Base-by-base conservation (phyloP, 2,797 vertebrate genomes). In the Syngnathus acus region DNA sequence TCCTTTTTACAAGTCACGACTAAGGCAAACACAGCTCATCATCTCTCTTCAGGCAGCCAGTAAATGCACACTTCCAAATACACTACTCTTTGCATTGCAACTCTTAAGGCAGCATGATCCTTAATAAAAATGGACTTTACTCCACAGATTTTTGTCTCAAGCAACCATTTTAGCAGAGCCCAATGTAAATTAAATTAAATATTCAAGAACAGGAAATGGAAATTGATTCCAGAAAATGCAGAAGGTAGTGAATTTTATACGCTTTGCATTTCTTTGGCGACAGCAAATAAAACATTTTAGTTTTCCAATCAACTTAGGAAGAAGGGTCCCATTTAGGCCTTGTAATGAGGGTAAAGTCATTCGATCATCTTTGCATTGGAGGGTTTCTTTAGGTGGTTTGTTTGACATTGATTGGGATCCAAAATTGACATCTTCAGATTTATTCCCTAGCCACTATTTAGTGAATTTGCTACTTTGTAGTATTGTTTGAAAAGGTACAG, bases 1-100 rank as follows among this genome's bases (percentile, higher is more conserved):
- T 87, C 89, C 89, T 92, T 94, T 93, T 92, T 90, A 92, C 88
- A 87, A 93, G 93, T 95, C 94, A 96, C 87, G 91, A 96, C 93
- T 92, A 92, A 94, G 90, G 90, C 89, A 92, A 91, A 91, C 82
- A 90, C 89, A 84, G 84, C 85, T 88, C 85, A 87, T 86, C 86
- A 86, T 84, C 86, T 85, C 90, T 88, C 79, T 84, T 84, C 78
- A 78, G 70, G 76, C 80, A 82, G 82, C 72, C 84, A 79, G 82
- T 81, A 86, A 89, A 88, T 89, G 85, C 87, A 84, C 74, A 84
- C 78, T 80, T 77, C 78, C 71, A 74, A 71, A 78, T 71, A 77
- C 71, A 65, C 66, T 73, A 72, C 72, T 82, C 76, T 77, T 62
- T 62, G 79, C 68, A 67, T 69, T 61, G 48, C 78, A 86, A 82